Percentiles rank a stretch among this genome's conserved stretches.
Evolutionary conservation across 2,797 vertebrate genomes (phyloP).

Genomic region (Mus minutoides): DNA sequence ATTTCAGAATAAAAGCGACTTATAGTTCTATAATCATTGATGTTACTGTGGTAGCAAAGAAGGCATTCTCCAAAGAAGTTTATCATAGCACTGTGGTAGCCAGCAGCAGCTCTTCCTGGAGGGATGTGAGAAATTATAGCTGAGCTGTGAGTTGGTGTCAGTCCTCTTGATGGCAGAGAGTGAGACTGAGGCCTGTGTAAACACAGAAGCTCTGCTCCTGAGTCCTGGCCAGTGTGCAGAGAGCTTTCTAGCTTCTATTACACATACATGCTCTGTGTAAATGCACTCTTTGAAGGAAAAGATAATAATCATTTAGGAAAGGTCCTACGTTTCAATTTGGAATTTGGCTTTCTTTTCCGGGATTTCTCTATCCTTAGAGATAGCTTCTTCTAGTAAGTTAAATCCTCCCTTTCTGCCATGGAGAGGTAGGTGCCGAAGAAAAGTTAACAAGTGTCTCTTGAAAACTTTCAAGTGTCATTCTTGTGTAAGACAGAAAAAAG

Average conservation of each 20-base stretch:
- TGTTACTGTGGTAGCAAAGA: slow-evolving; percentile 30
- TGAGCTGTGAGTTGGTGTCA: background rate
- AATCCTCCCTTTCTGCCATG: slow-evolving; percentile 34
- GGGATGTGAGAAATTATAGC: background rate
- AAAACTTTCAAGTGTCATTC: slow-evolving; percentile 18
- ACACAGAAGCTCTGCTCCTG: background rate
- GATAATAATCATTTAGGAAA: slow-evolving; percentile 28
- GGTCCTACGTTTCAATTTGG: slow-evolving; percentile 41
- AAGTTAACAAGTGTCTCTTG: slow-evolving; percentile 11
- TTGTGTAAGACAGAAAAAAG: background rate
- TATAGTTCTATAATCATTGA: slow-evolving; percentile 24
- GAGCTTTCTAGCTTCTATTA: background rate
- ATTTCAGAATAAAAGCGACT: slow-evolving; percentile 25
- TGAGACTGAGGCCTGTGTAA: background rate
- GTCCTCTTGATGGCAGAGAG: background rate
- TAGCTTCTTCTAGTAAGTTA: slow-evolving; percentile 36
- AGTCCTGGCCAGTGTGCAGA: background rate
- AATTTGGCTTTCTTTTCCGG: background rate
- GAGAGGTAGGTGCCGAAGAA: slow-evolving; percentile 6
- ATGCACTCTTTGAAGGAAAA: background rate
- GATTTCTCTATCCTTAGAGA: slow-evolving; percentile 44
- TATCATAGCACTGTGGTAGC: background rate
- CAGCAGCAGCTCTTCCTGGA: background rate
- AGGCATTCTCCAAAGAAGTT: background rate
- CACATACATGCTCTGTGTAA: background rate